Percentiles rank a stretch among this genome's conserved stretches.
Conservation (phyloP, 35 echinoderm and acorn worm genomes). For the Patiria miniata region DNA sequence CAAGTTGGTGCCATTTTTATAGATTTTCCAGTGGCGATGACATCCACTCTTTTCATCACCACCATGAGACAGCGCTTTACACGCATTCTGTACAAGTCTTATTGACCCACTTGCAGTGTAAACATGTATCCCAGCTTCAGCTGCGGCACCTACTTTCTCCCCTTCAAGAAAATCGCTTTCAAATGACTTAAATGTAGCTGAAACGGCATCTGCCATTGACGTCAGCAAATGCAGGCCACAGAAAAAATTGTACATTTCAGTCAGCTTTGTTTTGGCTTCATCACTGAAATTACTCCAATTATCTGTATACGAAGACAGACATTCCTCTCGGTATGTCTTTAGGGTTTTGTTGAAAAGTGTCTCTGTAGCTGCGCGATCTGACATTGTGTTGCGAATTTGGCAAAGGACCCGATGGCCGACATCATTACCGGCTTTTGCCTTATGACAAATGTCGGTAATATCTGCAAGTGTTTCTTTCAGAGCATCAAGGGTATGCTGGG, state of each 20-base stretch:
- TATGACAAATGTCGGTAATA: slow-evolving; percentile 37
- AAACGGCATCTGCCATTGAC: slow-evolving; percentile 43
- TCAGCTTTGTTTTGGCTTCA: slow-evolving; percentile 20
- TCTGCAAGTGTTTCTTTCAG: background rate
- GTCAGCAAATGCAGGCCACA: slow-evolving; percentile 44
- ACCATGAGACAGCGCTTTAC: slow-evolving; percentile 43
- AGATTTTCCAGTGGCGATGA: slow-evolving; percentile 42
- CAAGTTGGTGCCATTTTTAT: background rate
- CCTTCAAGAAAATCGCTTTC: slow-evolving; percentile 37
- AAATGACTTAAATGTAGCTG: slow-evolving; percentile 22
- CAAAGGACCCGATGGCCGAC: slow-evolving; percentile 32
- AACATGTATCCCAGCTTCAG: slow-evolving; percentile 20
- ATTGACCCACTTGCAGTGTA: slow-evolving; percentile 38
- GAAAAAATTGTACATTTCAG: slow-evolving; percentile 51
- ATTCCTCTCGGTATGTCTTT: slow-evolving; percentile 16
- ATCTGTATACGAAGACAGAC: background rate
- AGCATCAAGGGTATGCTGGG: slow-evolving; percentile 30
- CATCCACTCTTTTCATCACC: slow-evolving; percentile 46
- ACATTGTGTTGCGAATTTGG: slow-evolving; percentile 67
- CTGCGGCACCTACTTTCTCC: slow-evolving; percentile 7
- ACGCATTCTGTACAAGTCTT: slow-evolving; percentile 33
- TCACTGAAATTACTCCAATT: slow-evolving; percentile 36
- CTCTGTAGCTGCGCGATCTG: slow-evolving; percentile 54
- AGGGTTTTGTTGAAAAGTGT: slow-evolving; percentile 41
- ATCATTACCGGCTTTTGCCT: slow-evolving; percentile 15